phyloP scores from a whole-genome alignment of 2,888 invertebrate species.

The Drosophila quinaria region DNA sequence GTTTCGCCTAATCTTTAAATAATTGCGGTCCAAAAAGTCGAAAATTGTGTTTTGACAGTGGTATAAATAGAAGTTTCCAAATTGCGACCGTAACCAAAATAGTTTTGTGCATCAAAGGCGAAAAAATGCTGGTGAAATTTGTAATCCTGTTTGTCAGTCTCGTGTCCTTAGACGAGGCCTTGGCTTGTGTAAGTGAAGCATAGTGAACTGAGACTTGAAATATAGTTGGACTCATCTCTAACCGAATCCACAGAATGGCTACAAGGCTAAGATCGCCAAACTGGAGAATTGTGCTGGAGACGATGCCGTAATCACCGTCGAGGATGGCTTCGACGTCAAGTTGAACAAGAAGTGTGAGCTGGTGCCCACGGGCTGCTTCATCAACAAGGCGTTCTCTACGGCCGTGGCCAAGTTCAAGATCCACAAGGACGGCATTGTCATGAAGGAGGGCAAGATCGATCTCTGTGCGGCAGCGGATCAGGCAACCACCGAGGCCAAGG shows the following conservation, averaged over 20 bases:
- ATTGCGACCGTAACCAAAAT: conserved; percentile 13
- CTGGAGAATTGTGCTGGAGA: conserved; percentile 83
- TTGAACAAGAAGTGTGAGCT: conserved; percentile 86
- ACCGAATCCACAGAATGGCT: conserved; percentile 79
- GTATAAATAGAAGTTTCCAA: conserved; percentile 58
- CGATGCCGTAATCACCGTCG: conserved; percentile 75
- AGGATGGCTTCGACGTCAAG: conserved; percentile 76
- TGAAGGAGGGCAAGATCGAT: conserved; percentile 85
- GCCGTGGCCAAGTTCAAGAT: conserved; percentile 84
- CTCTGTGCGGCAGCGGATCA: conserved; percentile 83
- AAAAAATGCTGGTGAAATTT: conserved; percentile 55
- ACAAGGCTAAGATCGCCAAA: conserved; percentile 81
- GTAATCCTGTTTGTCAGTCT: conserved; percentile 47
- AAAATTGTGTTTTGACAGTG: conserved; percentile 2
- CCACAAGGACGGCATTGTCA: conserved; percentile 85
- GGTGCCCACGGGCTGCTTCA: conserved; percentile 85
- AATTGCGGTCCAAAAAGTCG: conserved; percentile 57
- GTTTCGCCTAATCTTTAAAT: conserved; percentile 74
- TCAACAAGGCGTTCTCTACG: conserved; percentile 84
- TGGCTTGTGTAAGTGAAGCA: conserved; percentile 81
- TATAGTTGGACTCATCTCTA: not conserved
- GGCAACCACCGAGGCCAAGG: conserved; percentile 72
- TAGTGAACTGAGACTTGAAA: not conserved
- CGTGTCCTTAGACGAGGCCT: conserved; percentile 53
- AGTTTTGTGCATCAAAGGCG: not conserved